Evolutionary conservation across 1,140 invertebrate genomes (phyloP).

Genomic region (Acyrthosiphon pisum): DNA sequence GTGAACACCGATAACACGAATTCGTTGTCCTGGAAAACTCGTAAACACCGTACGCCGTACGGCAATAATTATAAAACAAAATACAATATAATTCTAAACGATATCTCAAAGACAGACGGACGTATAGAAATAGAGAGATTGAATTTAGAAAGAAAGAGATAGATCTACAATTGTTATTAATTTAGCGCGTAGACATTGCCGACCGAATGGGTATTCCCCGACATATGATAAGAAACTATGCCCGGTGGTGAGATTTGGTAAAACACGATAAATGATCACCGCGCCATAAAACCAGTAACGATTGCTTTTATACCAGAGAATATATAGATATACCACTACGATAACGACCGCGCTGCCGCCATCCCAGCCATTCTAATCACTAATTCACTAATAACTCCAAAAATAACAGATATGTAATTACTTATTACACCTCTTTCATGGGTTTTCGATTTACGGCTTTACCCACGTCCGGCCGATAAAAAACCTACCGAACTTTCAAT

Average conservation of each 20-base stretch:
- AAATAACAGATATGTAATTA: neutral
- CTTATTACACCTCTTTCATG: too few species aligned
- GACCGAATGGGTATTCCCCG: neutral
- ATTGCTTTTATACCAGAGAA: neutral
- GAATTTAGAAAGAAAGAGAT: neutral
- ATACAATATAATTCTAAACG: neutral
- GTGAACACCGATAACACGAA: neutral
- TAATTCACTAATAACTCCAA: neutral
- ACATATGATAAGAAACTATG: conserved; percentile 1
- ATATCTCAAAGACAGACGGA: neutral
- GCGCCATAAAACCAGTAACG: conserved; percentile 16
- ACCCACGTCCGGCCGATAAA: too few species aligned
- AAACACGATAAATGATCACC: neutral
- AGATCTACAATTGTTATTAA: neutral
- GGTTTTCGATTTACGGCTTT: too few species aligned
- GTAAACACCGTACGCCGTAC: neutral
- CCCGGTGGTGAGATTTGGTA: neutral
- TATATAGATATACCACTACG: too few species aligned
- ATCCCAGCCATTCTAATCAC: neutral
- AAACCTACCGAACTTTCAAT: too few species aligned
- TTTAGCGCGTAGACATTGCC: neutral
- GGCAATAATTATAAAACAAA: neutral
- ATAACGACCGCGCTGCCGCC: neutral
- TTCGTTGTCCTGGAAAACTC: conserved; percentile 14
- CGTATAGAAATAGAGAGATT: neutral